These are phyloP conservation scores for Sandelia bainsii DNA, from an alignment of 2,797 vertebrate genomes.

Conservation along the genomic window DNA sequence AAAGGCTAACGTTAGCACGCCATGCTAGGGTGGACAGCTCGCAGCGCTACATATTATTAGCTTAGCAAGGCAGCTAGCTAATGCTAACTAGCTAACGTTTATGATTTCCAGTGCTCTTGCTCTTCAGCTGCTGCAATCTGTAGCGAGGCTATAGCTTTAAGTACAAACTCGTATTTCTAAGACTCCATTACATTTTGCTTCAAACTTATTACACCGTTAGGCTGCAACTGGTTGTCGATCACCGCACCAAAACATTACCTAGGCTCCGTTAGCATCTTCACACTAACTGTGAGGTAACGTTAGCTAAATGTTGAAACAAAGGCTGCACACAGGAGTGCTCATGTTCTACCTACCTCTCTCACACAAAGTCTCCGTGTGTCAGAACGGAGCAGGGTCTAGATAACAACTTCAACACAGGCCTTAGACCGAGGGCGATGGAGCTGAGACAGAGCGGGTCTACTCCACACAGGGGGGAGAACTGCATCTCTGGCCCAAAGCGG, in stretches of 20 bases:
- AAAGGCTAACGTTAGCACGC: not conserved
- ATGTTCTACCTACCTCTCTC: conserved; percentile 44
- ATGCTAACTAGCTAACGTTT: conserved; percentile 55
- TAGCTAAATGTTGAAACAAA: conserved; percentile 55
- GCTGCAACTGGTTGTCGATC: conserved; percentile 3
- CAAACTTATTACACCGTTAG: accelerated
- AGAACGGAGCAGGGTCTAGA: not conserved
- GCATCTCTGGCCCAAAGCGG: conserved; percentile 1
- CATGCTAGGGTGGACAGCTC: not conserved
- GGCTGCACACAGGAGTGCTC: conserved; percentile 15
- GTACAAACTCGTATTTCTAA: accelerated
- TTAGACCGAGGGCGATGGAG: not conserved
- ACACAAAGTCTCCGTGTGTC: conserved; percentile 1
- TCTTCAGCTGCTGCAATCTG: not conserved
- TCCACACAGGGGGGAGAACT: not conserved
- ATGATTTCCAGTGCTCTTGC: not conserved
- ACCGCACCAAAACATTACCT: conserved; percentile 33
- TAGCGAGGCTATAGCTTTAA: accelerated
- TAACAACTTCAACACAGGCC: not conserved
- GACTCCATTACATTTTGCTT: accelerated
- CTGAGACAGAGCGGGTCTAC: not conserved
- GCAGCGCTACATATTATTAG: conserved; percentile 8
- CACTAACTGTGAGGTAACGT: conserved; percentile 8
- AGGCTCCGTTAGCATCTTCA: conserved; percentile 46
- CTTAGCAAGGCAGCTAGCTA: conserved; percentile 40